These are phyloP conservation scores for Apolygus lucorum DNA, from an alignment of 1,140 invertebrate species.

Conservation along the genomic window DNA sequence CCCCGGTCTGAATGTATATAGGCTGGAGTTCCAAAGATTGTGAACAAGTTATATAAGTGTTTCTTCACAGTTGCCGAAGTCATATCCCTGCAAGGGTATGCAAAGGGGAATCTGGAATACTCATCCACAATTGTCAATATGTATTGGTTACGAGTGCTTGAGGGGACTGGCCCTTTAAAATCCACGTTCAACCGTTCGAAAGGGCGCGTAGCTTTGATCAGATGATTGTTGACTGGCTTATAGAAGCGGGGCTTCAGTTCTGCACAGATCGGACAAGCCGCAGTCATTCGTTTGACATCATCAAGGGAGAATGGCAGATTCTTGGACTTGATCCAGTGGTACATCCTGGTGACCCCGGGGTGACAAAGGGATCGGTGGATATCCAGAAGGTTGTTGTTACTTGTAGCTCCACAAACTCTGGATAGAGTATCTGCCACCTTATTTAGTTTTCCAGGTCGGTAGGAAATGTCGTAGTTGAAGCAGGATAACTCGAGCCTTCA, in stretches of 20 bases:
- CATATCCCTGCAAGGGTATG: slow-evolving; percentile 32
- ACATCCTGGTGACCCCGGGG: slow-evolving; percentile 32
- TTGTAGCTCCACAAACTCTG: slow-evolving; percentile 19
- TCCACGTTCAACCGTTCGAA: slow-evolving; percentile 33
- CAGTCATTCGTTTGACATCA: slow-evolving; percentile 28
- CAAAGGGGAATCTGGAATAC: slow-evolving; percentile 36
- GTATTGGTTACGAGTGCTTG: no score
- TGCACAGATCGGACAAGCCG: slow-evolving; percentile 26
- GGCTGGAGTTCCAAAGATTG: no score
- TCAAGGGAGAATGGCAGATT: slow-evolving; percentile 33
- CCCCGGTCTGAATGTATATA: no score
- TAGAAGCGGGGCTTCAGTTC: slow-evolving; percentile 31
- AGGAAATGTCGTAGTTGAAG: slow-evolving; percentile 19
- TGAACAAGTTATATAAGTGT: slow-evolving; percentile 19
- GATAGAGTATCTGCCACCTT: slow-evolving; percentile 5
- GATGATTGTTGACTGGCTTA: slow-evolving; percentile 15
- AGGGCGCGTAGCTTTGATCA: no score
- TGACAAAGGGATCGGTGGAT: slow-evolving; percentile 32
- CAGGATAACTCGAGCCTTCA: slow-evolving; percentile 6
- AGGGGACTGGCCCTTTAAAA: no score
- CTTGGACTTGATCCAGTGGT: slow-evolving; percentile 31
- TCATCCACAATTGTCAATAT: no score
- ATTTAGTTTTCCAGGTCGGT: slow-evolving; percentile 13
- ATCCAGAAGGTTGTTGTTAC: slow-evolving; percentile 1
- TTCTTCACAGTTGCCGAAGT: slow-evolving; percentile 29